Evolutionary conservation across 2,888 invertebrate genomes (phyloP), one percentile per base, ranked within the genome.

Genomic region (Polymixis lichenea): DNA sequence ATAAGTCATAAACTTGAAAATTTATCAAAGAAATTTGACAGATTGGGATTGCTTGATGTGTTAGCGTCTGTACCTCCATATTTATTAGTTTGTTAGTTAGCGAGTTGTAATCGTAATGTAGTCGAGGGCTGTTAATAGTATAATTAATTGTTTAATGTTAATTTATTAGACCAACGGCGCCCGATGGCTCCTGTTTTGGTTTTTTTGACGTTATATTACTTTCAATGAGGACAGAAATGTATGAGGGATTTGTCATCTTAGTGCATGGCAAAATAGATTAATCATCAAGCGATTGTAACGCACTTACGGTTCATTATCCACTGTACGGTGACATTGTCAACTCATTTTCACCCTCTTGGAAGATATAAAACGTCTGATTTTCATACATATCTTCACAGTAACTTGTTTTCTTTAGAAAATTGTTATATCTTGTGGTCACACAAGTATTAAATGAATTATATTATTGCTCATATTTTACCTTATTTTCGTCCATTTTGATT

Each of bases 71-170:
- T n/a, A 67, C 66, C 60, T 80, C 15, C 55, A 77, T 80, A 83
- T 77, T 80, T 80, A 82, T 82, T 82, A 51, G 6, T 69, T 77
- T 43, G 17, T 83, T 82, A 80, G 61, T 60, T 83, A 78, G 68
- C 60, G 66, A 73, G 68, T 77, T 83, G 69, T 87, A 87, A 82
- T 82, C 72, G 55, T 86, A 79, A 86, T 68, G 81, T 89, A 90
- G 89, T 86, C 84, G 77, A 88, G 85, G 90, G 91, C 90, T 90
- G 91, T 90, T 91, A 89, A 90, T 91, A 90, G 85, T 86, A 46
- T 87, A 87, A 86, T 83, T 87, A 80, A 83, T 88, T 82, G 70
- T 81, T 82, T 84, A 84, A 75, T 76, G 68, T 83, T 87, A 88
- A 80, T 76, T 85, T 87, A 79, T 77, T 80, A 75, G 43, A 32